Evolutionary conservation across 2,113 vertebrate genomes (phyloP), one percentile per base, ranked within the genome.

Genomic region (Asarcornis scutulata): DNA sequence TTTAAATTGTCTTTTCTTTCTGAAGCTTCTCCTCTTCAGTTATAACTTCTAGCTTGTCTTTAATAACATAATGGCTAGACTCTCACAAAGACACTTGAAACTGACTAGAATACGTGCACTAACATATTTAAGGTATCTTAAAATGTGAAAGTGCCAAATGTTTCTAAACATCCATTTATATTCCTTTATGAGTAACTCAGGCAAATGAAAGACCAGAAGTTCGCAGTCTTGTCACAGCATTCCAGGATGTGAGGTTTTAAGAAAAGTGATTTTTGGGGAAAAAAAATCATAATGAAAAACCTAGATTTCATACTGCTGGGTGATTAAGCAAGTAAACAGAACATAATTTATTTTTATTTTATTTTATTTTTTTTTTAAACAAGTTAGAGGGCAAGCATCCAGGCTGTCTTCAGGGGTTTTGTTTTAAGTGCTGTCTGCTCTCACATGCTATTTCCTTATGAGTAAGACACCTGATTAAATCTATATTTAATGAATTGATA

Each of bases 271-370:
- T 85, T 96, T 88, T 66, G 16, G 38, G 32, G 71, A 16, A 34
- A 52, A 38, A 74, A 14, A 38, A 7, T 11, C 11, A 13, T 36
- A 78, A 84, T 60, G 21, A 38, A 46, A 80, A 76, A 34, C 9
- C 3, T 6, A 1, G 9, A 56, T 63, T 75, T 1, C 1, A 11
- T 53, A 71, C 40, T 5, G 1, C 17, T 52, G 31, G 14, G 8
- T 91, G 75, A 78, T 90, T 80, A 88, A 91, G 80, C 23, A 83
- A 67, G 31, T 77, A 89, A 94, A 75, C n/a, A 83, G 34, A 91
- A 14, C 22, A 60, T 38, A 38, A 38, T 38, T 38, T 38, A 13
- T 78, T 56, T 36, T 36, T 36, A 8, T 36, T 48, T 83, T 68
- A 38, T 80, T 83, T 26, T 69, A 89, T 38, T 38, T 9, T 38